Conservation (phyloP, 2,797 vertebrate species). For the Falco naumanni region DNA sequence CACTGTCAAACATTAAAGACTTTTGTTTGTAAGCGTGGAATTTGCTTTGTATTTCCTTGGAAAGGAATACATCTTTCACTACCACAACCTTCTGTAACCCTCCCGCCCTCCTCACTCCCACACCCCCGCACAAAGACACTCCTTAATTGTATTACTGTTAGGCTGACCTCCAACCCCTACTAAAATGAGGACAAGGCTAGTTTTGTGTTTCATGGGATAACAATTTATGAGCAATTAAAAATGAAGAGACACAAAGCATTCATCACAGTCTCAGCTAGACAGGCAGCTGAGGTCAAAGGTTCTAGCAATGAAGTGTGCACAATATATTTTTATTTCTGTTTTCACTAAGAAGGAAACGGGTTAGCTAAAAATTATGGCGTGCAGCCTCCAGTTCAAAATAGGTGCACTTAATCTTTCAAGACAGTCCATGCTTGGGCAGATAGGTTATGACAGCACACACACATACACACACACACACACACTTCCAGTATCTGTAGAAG, state of each 20-base stretch:
- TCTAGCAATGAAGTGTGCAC: conserved; percentile 92
- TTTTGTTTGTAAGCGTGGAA: conserved; percentile 71
- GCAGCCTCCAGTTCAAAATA: conserved; percentile 83
- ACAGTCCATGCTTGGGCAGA: conserved; percentile 83
- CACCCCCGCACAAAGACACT: conserved; percentile 80
- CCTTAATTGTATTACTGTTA: conserved; percentile 86
- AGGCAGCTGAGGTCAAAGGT: conserved; percentile 89
- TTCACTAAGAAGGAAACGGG: conserved; percentile 94
- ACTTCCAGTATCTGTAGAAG: conserved; percentile 30
- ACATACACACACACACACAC: neutral
- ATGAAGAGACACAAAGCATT: conserved; percentile 89
- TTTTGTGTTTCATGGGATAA: conserved; percentile 87
- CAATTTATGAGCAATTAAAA: conserved; percentile 99
- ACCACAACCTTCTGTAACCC: conserved; percentile 75
- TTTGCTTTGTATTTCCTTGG: conserved; percentile 75
- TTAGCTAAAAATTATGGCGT: conserved; percentile 94
- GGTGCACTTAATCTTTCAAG: conserved; percentile 85
- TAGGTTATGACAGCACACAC: conserved; percentile 75
- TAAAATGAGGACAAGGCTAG: conserved; percentile 86
- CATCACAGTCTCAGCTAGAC: conserved; percentile 90
- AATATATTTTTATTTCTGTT: conserved; percentile 99
- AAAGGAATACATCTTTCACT: conserved; percentile 77
- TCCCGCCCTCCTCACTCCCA: conserved; percentile 77
- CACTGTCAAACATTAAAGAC: conserved; percentile 52
- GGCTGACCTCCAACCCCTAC: conserved; percentile 82